Base-by-base conservation (phyloP, 1,140 invertebrate species). In the Papilio polyxenes region DNA sequence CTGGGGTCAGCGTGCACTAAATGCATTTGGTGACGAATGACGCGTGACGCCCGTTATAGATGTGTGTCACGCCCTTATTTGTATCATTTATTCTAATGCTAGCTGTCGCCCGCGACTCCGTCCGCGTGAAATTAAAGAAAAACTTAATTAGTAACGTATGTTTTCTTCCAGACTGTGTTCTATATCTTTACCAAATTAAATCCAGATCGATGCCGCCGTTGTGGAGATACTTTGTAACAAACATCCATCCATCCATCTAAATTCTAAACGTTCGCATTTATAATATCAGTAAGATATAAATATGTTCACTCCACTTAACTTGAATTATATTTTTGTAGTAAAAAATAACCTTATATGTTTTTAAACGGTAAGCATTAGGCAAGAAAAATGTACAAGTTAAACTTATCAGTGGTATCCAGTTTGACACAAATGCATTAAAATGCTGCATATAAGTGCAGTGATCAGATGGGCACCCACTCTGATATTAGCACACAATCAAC, bases 401-500 rank as follows among this genome's bases (percentile, higher is more conserved):
- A 20, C 15, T 59, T 53, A 65, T 37, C 31, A 17, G 11, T 37
- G 20, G 6, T 37, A 40, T 72, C 9, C 31, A 65, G 13, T 37
- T 44, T 31, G 40, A 44, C 72, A 74, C 44, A 3, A 23, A 74
- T 48, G 44, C 40, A 48, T 44, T 74, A 74, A n/a, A 74, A 74
- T 72, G 44, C 74, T 75, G 44, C 40, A 20, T 75, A 75, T n/a
- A 31, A n/a, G 7, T 37, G 31, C 48, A 59, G 80, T 13, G 9
- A 75, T 75, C 74, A 48, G 74, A 75, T 75, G 74, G 74, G 74
- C 74, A 75, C 81, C 81, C 53, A 75, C 81, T 76, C 40, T 23
- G 17, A 79, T 17, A 79, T 82, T 82, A 82, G 44, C 82, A 83
- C 72, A 83, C 82, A 83, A 83, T 82, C 10, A 72, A 0, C 40